These are phyloP conservation scores for Symphodus melops DNA, from an alignment of 2,113 vertebrate species.

Conservation along the genomic window DNA sequence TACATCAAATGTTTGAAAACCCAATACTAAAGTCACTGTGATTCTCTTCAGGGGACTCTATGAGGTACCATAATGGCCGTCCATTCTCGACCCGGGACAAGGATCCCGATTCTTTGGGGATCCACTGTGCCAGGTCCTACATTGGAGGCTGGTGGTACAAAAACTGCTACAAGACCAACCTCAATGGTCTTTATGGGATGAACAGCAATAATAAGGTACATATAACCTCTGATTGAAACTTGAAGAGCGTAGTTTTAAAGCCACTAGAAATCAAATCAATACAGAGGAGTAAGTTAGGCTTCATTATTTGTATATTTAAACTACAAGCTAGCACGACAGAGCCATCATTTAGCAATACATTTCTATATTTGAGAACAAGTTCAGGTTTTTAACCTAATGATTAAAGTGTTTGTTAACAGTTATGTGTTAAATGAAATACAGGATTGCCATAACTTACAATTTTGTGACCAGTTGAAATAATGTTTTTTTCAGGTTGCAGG, in stretches of 20 bases:
- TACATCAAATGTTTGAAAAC: not conserved
- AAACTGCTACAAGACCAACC: conserved; percentile 95
- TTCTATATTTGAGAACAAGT: no score
- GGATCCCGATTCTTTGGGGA: conserved; percentile 84
- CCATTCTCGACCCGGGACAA: conserved; percentile 91
- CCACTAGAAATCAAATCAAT: no score
- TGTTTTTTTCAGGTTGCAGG: no score
- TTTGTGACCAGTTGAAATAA: no score
- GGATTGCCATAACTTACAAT: no score
- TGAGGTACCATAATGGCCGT: conserved; percentile 91
- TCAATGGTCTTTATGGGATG: conserved; percentile 89
- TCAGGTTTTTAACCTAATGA: no score
- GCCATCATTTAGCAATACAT: no score
- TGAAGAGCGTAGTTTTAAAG: not conserved
- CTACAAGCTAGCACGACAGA: no score
- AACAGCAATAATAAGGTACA: conserved; percentile 89
- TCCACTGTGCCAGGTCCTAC: conserved; percentile 89
- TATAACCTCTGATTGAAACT: not conserved
- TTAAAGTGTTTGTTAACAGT: no score
- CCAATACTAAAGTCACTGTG: not conserved
- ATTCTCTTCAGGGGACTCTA: conserved; percentile 86
- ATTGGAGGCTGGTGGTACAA: conserved; percentile 96
- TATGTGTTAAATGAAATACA: no score
- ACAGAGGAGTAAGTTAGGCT: no score
- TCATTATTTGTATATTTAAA: no score